phyloP scores from a whole-genome alignment of 2,888 invertebrate genomes.

The Cephalotes varians region DNA sequence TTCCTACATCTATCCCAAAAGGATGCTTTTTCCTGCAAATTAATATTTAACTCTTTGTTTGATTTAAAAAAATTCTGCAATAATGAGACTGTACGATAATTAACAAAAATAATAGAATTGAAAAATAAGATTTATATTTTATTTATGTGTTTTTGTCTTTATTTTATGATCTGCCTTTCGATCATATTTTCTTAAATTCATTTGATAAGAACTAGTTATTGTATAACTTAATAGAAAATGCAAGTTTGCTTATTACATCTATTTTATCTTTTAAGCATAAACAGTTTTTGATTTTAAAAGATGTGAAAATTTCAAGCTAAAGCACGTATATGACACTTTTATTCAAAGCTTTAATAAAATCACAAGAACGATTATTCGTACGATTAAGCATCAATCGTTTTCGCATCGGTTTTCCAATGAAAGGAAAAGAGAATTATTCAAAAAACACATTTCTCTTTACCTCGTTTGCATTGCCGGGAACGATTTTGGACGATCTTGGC shows the following conservation, averaged over 20 bases:
- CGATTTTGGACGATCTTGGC: not conserved
- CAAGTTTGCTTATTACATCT: not conserved
- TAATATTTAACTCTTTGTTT: not conserved
- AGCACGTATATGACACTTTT: not conserved
- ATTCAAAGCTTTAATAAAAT: not conserved
- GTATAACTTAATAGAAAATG: not conserved
- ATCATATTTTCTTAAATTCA: not conserved
- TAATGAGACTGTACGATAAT: not conserved
- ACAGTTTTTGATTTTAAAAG: not conserved
- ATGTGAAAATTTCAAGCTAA: not conserved
- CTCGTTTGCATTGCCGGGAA: conserved; percentile 12
- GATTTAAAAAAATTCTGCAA: not conserved
- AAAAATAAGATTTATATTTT: not conserved
- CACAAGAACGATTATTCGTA: not conserved
- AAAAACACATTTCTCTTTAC: not conserved
- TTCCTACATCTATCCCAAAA: not conserved
- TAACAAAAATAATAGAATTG: not conserved
- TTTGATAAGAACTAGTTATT: not conserved
- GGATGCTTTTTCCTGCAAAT: not conserved
- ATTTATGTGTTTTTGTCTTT: not conserved
- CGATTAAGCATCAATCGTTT: not conserved
- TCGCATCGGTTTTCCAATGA: not conserved
- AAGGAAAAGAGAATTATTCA: not conserved
- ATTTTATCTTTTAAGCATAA: not conserved
- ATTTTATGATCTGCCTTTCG: not conserved